Percentiles rank a stretch among this genome's conserved stretches.
Conservation (phyloP, 2,888 invertebrate genomes). For the Penaeus monodon region DNA sequence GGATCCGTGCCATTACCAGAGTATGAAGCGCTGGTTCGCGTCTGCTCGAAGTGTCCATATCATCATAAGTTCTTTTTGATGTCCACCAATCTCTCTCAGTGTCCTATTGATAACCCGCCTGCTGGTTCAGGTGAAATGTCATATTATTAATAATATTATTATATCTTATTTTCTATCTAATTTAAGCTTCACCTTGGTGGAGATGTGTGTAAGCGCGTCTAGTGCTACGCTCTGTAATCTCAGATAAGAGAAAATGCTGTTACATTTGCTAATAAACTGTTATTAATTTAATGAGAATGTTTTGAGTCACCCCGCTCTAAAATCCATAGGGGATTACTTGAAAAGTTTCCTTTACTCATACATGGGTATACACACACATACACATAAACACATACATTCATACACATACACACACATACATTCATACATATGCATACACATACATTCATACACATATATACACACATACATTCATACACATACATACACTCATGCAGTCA, state of each 20-base stretch:
- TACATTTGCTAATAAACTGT: conserved; percentile 26
- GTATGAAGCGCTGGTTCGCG: not conserved
- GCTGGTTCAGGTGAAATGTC: not conserved
- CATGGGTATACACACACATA: no score
- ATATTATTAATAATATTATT: not conserved
- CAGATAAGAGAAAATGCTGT: conserved; percentile 10
- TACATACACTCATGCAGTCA: no score
- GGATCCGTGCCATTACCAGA: conserved; percentile 75
- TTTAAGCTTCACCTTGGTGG: conserved; percentile 9
- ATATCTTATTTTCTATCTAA: not conserved
- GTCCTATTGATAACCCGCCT: not conserved
- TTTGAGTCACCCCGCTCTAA: not conserved
- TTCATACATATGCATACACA: no score
- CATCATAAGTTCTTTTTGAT: no score
- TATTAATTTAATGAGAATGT: conserved; percentile 8
- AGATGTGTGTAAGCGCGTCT: conserved; percentile 40
- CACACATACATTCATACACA: no score
- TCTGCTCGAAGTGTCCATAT: not conserved
- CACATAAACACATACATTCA: no score
- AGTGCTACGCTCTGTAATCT: conserved; percentile 25
- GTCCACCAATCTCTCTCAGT: no score
- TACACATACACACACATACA: no score
- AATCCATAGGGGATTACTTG: not conserved
- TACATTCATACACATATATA: no score
- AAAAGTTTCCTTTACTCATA: no score